phyloP scores from a whole-genome alignment of 2,797 vertebrate species.

The Lithobates sylvaticus region DNA sequence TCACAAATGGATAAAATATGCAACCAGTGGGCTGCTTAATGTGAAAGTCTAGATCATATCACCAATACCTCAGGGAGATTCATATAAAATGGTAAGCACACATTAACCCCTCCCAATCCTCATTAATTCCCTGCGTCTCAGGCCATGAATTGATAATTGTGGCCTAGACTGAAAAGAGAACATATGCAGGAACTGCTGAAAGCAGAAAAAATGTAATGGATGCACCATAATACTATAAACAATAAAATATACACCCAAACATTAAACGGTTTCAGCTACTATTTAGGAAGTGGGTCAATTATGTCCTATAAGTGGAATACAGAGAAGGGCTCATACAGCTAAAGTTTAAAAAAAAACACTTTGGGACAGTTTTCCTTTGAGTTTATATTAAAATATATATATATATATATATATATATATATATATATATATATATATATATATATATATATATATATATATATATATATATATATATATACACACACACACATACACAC shows the following conservation, averaged over 20 bases:
- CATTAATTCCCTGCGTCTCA: constrained; percentile 80
- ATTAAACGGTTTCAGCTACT: neutral
- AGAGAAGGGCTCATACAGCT: neutral
- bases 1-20: constrained; percentile 21
- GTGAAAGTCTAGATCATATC: constrained; percentile 14
- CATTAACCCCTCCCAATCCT: neutral
- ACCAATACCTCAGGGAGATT: neutral
- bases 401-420: no score
- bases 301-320: neutral
- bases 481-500: no score
- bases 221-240: neutral
- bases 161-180: constrained; percentile 61
- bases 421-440: no score
- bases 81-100: constrained; percentile 2
- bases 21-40: constrained; percentile 3
- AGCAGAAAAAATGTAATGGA: neutral
- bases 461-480: no score
- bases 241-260: constrained; percentile 12
- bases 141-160: constrained; percentile 85
- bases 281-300: neutral
- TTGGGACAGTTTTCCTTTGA: no score
- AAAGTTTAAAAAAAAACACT: no score
- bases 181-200: neutral
- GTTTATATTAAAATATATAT: no score
- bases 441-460: no score